These are phyloP conservation scores for Delphinus delphis DNA, from an alignment of 2,113 vertebrate genomes.

Conservation along the genomic window DNA sequence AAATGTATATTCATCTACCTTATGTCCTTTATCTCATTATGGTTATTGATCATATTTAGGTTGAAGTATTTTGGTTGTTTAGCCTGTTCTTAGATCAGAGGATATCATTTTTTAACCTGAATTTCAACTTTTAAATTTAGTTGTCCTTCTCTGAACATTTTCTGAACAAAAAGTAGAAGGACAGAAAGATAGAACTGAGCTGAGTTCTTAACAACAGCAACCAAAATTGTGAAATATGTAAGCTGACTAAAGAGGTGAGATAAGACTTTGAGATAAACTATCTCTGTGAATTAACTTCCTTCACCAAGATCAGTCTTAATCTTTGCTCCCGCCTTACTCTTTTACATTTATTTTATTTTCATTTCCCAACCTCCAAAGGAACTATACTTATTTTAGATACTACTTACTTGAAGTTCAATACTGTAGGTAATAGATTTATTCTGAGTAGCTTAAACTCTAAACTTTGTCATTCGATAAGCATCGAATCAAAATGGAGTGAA, in stretches of 20 bases:
- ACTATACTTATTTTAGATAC: conserved; percentile 7
- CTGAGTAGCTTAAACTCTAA: neutral
- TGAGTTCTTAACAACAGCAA: neutral
- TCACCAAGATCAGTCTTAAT: neutral
- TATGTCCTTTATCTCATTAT: neutral
- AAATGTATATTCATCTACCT: neutral
- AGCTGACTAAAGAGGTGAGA: neutral
- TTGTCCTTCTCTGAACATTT: neutral
- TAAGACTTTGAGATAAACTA: conserved; percentile 45
- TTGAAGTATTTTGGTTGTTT: neutral
- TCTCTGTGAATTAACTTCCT: conserved; percentile 34
- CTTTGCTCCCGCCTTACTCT: neutral
- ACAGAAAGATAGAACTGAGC: neutral
- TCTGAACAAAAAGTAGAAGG: neutral
- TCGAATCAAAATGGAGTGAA: neutral
- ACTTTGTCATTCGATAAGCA: neutral
- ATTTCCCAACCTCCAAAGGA: conserved; percentile 16
- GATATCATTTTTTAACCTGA: neutral
- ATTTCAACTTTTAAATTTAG: neutral
- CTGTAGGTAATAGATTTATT: neutral
- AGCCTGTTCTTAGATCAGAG: neutral
- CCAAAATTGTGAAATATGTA: neutral
- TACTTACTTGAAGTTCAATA: neutral
- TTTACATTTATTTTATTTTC: conserved; percentile 33
- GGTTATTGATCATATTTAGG: neutral